Conservation (phyloP, 2,888 invertebrate genomes). For the Chironomus riparius region DNA sequence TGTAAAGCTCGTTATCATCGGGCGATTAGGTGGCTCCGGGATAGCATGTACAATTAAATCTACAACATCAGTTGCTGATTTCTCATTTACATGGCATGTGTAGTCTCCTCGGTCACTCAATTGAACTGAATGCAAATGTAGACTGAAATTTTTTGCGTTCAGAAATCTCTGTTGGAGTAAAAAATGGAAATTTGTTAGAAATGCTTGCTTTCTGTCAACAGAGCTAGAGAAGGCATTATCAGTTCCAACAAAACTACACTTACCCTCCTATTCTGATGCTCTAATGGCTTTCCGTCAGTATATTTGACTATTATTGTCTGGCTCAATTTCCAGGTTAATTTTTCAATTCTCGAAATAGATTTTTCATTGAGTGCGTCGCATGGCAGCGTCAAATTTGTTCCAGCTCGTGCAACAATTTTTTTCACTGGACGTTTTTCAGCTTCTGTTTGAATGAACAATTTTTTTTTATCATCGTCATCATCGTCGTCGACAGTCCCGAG, state of each 20-base stretch:
- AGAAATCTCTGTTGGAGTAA: slow-evolving; percentile 44
- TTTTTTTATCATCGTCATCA: not conserved
- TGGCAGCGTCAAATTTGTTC: slow-evolving; percentile 54
- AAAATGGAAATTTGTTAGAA: not conserved
- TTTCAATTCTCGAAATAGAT: slow-evolving; percentile 41
- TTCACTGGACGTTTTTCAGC: slow-evolving; percentile 50
- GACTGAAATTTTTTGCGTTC: slow-evolving; percentile 50
- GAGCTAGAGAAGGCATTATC: too few species aligned
- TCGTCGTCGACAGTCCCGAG: not conserved
- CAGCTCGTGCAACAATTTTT: slow-evolving; percentile 53
- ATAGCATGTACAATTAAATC: slow-evolving; percentile 60
- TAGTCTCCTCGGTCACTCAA: slow-evolving; percentile 58
- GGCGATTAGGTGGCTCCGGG: slow-evolving; percentile 61
- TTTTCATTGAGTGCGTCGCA: slow-evolving; percentile 45
- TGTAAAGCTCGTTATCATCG: slow-evolving; percentile 61
- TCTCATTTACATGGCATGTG: slow-evolving; percentile 57
- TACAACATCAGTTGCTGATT: slow-evolving; percentile 55
- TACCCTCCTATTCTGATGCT: slow-evolving; percentile 43
- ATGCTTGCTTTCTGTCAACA: not conserved
- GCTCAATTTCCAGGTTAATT: slow-evolving; percentile 51
- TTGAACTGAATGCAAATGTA: slow-evolving; percentile 53
- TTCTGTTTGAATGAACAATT: slow-evolving; percentile 45
- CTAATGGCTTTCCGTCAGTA: slow-evolving; percentile 42
- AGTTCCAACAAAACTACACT: too few species aligned
- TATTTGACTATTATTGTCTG: slow-evolving; percentile 40